Conservation (phyloP, 2,888 invertebrate species). For the Leptothorax acervorum region DNA sequence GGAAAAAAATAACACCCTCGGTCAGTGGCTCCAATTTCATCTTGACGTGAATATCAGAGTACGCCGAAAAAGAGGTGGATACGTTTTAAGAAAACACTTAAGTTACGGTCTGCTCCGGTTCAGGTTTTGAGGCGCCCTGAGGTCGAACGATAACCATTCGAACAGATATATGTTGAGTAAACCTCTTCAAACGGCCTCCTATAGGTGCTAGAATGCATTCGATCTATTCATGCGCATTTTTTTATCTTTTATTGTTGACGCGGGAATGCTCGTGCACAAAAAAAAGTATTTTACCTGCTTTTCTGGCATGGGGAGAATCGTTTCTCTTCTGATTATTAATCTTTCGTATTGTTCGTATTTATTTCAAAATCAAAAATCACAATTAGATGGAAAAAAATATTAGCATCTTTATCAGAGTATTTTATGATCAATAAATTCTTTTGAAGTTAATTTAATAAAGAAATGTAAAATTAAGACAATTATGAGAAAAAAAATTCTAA, state of each 20-base stretch:
- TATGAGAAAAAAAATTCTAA: not conserved
- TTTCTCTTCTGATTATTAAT: slow-evolving; percentile 1
- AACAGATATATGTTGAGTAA: slow-evolving; percentile 58
- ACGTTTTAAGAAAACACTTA: slow-evolving; percentile 70
- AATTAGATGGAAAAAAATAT: not conserved
- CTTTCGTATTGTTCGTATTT: not conserved
- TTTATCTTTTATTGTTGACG: slow-evolving; percentile 15
- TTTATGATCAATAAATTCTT: not conserved
- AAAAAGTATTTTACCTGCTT: not conserved
- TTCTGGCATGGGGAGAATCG: not conserved
- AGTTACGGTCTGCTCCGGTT: slow-evolving; percentile 44
- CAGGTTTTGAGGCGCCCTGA: slow-evolving; percentile 56
- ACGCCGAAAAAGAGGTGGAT: slow-evolving; percentile 64
- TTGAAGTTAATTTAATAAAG: not conserved
- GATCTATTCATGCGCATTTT: slow-evolving; percentile 30
- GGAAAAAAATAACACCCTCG: slow-evolving; percentile 69
- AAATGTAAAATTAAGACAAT: not conserved
- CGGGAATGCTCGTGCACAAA: not conserved
- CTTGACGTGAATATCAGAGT: slow-evolving; percentile 53
- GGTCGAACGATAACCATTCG: slow-evolving; percentile 56
- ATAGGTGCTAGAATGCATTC: slow-evolving; percentile 13
- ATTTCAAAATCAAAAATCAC: not conserved
- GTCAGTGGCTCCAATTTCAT: slow-evolving; percentile 70
- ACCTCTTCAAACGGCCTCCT: slow-evolving; percentile 25
- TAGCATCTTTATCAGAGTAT: not conserved